Conservation (phyloP, 2,888 invertebrate species). For the Drosophila multiciliata region DNA sequence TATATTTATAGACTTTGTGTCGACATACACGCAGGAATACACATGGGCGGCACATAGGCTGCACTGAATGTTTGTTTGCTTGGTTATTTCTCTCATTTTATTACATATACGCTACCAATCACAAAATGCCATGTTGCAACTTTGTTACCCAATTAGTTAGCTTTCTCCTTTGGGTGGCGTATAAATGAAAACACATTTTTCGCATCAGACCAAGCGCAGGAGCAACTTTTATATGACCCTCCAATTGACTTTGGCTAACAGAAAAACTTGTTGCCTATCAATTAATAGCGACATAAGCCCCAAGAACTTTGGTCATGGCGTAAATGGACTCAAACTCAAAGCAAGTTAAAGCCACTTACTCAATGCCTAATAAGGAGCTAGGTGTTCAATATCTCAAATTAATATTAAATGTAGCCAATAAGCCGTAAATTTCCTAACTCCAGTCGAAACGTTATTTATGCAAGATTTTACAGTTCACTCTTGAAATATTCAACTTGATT, state of each 20-base stretch:
- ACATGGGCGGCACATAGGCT: slow-evolving; percentile 28
- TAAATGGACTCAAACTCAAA: slow-evolving; percentile 18
- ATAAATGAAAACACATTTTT: slow-evolving; percentile 74
- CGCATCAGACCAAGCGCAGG: slow-evolving; percentile 29
- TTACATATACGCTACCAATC: slow-evolving; percentile 78
- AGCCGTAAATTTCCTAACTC: slow-evolving; percentile 7
- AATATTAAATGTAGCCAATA: slow-evolving; percentile 30
- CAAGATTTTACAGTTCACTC: slow-evolving; percentile 35
- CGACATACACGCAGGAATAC: slow-evolving; percentile 18
- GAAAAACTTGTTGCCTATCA: slow-evolving; percentile 67
- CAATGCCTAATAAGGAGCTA: slow-evolving; percentile 45
- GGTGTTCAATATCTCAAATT: slow-evolving; percentile 44
- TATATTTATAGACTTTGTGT: slow-evolving; percentile 76
- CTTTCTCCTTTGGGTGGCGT: slow-evolving; percentile 65
- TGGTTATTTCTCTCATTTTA: slow-evolving; percentile 71
- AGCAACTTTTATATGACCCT: slow-evolving; percentile 68
- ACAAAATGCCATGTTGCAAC: slow-evolving; percentile 73
- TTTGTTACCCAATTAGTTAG: slow-evolving; percentile 82
- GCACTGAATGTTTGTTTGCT: slow-evolving; percentile 37
- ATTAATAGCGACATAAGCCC: slow-evolving; percentile 75
- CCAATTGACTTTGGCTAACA: slow-evolving; percentile 68
- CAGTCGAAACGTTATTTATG: slow-evolving; percentile 27
- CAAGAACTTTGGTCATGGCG: slow-evolving; percentile 59
- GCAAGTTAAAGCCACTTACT: slow-evolving; percentile 61
- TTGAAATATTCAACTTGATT: slow-evolving; percentile 58